Evolutionary conservation across 2,888 invertebrate genomes (phyloP), one percentile per base, ranked within the genome.

Genomic region (Epicampocera succincta): DNA sequence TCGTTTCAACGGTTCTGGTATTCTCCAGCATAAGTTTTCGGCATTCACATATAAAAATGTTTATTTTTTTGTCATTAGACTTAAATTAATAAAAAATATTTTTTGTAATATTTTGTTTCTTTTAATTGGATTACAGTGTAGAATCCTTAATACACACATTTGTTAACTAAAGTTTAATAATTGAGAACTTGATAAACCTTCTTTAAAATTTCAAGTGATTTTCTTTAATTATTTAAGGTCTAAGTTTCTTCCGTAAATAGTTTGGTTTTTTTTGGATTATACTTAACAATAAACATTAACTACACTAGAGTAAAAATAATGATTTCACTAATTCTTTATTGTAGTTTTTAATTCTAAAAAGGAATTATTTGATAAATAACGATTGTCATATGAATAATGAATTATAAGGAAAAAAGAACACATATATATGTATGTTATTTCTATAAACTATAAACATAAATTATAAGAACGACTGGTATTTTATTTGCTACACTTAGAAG

Each of bases 371-470:
- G 21, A 61, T 52, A 72, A 78, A 84, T 84, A 88, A 87, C 87
- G 89, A 89, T 89, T 89, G 89, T 89, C 89, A 85, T 87, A 87
- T 73, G 82, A 78, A 71, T 17, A 56, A 78, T 73, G 12, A 29
- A 68, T 50, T 9, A 61, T 50, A 4, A 38, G 25, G 54, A 25
- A 54, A 29, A 3, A 11, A 13, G n/a, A n/a, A n/a, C n/a, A n/a
- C n/a, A n/a, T n/a, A n/a, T n/a, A n/a, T n/a, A n/a, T n/a, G n/a
- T n/a, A n/a, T n/a, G n/a, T n/a, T n/a, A n/a, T n/a, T n/a, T n/a
- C n/a, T 5, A 25, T 25, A 25, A 25, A 25, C 5, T 2, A 25
- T 25, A 25, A 25, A 25, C 25, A 25, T 25, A 25, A 25, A 25
- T 25, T 25, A 3, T 25, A 25, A 25, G 25, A 25, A 25, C n/a